Conservation (phyloP, 2,797 vertebrate species). For the Dromococcyx pavoninus region DNA sequence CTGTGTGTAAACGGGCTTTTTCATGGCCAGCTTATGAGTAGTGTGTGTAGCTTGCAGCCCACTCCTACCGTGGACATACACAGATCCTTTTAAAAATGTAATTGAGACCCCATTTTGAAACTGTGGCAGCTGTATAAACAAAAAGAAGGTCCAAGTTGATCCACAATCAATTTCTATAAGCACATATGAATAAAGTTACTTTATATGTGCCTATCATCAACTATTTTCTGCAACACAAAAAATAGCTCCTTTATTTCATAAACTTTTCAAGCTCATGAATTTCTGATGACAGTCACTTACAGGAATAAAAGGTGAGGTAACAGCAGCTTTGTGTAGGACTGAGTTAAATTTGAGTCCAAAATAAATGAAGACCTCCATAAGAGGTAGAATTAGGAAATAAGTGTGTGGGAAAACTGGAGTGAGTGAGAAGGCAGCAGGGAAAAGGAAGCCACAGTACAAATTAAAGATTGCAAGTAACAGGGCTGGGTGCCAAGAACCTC, state of each 20-base stretch:
- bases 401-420: conserved; percentile 61
- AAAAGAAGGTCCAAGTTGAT: not conserved
- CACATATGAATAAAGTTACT: not conserved
- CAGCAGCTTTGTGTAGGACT: conserved; percentile 10
- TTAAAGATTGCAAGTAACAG: conserved; percentile 57
- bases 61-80: not conserved
- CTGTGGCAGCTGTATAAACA: not conserved
- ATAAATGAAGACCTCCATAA: not conserved
- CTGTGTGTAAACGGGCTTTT: not conserved
- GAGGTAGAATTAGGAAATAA: conserved; percentile 45
- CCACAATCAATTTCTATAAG: not conserved
- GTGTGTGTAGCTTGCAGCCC: not conserved
- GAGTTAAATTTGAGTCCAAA: conserved; percentile 38
- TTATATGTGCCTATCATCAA: not conserved
- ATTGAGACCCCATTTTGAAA: not conserved
- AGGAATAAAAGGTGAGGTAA: conserved; percentile 35
- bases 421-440: conserved; percentile 44
- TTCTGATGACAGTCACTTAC: conserved; percentile 18
- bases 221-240: not conserved
- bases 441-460: conserved; percentile 68
- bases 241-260: not conserved
- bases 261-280: not conserved
- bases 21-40: not conserved
- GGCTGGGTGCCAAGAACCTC: conserved; percentile 57
- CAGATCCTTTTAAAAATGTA: not conserved